phyloP scores from a whole-genome alignment of 2,797 vertebrate species.

The Pteronotus mesoamericanus region DNA sequence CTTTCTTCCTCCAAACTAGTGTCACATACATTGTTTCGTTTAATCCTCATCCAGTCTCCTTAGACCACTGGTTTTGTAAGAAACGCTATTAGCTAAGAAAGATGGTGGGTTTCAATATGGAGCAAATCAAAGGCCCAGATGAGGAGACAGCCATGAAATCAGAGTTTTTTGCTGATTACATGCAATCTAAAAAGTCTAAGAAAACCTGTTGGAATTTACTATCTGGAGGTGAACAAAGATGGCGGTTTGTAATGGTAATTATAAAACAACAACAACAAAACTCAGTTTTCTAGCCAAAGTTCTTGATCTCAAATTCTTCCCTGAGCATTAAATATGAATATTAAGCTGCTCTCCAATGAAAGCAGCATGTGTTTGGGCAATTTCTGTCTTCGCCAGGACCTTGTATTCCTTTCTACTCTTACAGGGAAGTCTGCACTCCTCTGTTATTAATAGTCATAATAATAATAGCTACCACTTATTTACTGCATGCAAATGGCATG shows the following conservation, averaged over 20 bases:
- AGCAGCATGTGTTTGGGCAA: not conserved
- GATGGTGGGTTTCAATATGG: not conserved
- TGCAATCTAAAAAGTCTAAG: not conserved
- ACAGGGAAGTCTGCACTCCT: not conserved
- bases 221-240: not conserved
- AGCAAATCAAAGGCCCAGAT: not conserved
- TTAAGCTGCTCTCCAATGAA: not conserved
- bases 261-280: not conserved
- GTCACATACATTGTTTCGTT: not conserved
- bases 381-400: not conserved
- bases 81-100: not conserved
- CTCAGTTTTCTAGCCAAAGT: not conserved
- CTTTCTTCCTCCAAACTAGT: not conserved
- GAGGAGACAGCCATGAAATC: not conserved
- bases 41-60: not conserved
- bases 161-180: not conserved
- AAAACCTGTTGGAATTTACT: not conserved
- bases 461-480: fast-evolving
- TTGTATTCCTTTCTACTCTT: not conserved
- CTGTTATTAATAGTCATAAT: not conserved
- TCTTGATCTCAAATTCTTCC: not conserved
- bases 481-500: fast-evolving
- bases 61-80: not conserved
- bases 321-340: not conserved
- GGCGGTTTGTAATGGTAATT: not conserved